Evolutionary conservation across 2,888 invertebrate species (phyloP).

Genomic region (Lochmaea crataegi): DNA sequence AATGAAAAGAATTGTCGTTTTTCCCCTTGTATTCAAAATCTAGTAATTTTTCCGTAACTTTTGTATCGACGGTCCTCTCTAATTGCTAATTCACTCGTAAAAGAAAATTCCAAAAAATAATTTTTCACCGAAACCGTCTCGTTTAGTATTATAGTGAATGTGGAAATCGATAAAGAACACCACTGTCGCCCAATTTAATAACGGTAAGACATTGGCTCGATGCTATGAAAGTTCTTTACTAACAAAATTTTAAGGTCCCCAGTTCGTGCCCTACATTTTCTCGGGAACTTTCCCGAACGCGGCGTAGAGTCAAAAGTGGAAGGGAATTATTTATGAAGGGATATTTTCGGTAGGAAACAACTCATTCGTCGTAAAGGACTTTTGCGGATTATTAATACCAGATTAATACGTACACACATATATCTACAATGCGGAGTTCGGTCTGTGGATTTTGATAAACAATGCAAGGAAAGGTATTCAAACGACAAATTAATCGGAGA

Average conservation of each 20-base stretch:
- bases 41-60: not conserved
- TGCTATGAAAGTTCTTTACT: conserved; percentile 19
- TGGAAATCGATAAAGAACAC: conserved; percentile 10
- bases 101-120: not conserved
- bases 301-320: conserved; percentile 11
- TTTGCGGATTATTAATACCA: conserved; percentile 13
- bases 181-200: conserved; percentile 17
- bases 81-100: not conserved
- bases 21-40: not conserved
- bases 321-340: conserved; percentile 28
- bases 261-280: conserved; percentile 20
- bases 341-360: conserved; percentile 18
- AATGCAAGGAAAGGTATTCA: conserved; percentile 8
- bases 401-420: conserved; percentile 9
- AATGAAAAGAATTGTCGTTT: not conserved
- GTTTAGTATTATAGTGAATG: not conserved
- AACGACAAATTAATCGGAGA: conserved; percentile 16
- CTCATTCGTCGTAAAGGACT: conserved; percentile 3
- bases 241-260: conserved; percentile 16
- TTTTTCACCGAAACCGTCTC: not conserved
- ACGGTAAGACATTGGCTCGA: conserved; percentile 11
- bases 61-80: not conserved
- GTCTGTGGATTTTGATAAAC: conserved; percentile 17
- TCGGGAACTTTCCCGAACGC: not conserved
- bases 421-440: conserved; percentile 1